Conservation (phyloP, 2,797 vertebrate genomes). For the Liasis olivaceus region DNA sequence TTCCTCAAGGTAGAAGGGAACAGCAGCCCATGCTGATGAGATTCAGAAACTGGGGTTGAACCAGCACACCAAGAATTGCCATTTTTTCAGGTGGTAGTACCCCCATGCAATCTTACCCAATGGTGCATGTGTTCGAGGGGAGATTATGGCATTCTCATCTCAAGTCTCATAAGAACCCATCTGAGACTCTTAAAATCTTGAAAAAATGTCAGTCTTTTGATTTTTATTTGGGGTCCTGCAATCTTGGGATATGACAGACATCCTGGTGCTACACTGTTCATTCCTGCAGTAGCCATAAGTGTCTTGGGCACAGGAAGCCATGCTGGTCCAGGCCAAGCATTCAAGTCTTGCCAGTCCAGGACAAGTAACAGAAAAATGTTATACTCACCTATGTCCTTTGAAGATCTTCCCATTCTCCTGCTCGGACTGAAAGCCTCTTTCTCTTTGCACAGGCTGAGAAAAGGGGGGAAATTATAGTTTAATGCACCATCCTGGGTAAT, state of each 20-base stretch:
- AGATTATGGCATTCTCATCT: neutral
- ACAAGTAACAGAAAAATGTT: neutral
- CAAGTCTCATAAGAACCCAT: neutral
- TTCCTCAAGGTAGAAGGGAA: neutral
- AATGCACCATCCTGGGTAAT: neutral
- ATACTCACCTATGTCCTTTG: constrained; percentile 89
- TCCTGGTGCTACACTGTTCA: neutral
- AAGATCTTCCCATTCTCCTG: constrained; percentile 86
- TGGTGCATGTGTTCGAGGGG: neutral
- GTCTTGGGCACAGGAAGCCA: neutral
- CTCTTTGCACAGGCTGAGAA: constrained; percentile 81
- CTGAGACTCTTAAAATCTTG: neutral
- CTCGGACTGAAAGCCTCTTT: constrained; percentile 87
- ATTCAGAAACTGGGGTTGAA: neutral
- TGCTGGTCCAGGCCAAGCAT: neutral
- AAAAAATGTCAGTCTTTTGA: neutral
- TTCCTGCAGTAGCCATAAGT: neutral
- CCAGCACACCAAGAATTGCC: neutral
- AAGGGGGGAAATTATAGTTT: neutral
- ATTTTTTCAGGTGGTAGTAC: neutral
- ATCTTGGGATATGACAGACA: neutral
- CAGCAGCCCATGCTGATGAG: neutral
- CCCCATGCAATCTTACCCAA: neutral
- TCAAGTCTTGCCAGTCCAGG: neutral
- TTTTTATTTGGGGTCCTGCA: neutral